These are phyloP conservation scores for Galerucella calmariensis DNA, from an alignment of 2,888 invertebrate species.

Conservation along the genomic window DNA sequence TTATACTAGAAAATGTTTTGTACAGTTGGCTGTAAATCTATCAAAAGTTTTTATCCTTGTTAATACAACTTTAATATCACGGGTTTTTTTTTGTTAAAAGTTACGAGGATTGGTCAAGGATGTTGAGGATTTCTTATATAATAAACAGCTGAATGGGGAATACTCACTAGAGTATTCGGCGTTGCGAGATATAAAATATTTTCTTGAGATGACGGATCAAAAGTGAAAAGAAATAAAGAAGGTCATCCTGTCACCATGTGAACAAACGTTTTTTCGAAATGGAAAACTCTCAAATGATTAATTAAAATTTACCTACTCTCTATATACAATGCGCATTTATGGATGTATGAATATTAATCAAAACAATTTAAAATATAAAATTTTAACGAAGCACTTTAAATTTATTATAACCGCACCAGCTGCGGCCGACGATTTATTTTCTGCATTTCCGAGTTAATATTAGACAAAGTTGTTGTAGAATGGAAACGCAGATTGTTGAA, in stretches of 20 bases:
- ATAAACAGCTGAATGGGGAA: no score
- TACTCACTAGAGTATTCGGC: no score
- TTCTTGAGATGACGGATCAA: no score
- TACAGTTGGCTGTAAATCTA: not conserved
- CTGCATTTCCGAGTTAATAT: constrained; percentile 4
- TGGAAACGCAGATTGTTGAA: not conserved
- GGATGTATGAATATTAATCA: not conserved
- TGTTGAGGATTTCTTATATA: no score
- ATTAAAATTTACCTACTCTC: not conserved
- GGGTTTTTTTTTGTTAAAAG: no score
- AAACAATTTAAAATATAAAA: not conserved
- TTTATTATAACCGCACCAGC: constrained; percentile 4
- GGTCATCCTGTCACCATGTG: no score
- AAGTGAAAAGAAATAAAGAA: no score
- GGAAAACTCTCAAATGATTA: not conserved
- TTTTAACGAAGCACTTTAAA: not conserved
- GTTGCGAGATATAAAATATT: no score
- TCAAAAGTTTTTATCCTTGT: not conserved
- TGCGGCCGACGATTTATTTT: not conserved
- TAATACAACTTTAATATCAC: no score
- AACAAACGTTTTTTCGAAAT: not conserved
- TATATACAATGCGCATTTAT: not conserved
- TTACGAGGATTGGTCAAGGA: no score
- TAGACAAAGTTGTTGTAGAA: constrained; percentile 5
- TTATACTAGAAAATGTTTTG: constrained; percentile 10